These are phyloP conservation scores for Epizoanthus rinbou DNA, from an alignment of 92 coral and sea anemone species.

Conservation along the genomic window DNA sequence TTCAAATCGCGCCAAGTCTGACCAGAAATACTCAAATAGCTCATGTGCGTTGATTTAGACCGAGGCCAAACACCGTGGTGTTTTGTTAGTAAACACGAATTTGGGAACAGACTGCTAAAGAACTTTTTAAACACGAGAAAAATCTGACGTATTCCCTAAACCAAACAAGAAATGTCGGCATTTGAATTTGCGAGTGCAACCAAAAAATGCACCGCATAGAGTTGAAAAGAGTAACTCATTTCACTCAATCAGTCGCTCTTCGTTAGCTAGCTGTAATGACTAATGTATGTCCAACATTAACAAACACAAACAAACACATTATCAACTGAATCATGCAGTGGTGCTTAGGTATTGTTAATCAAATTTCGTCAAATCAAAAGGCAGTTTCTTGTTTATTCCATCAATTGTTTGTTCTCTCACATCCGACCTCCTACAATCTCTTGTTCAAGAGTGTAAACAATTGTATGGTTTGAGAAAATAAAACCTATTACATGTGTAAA, in stretches of 20 bases:
- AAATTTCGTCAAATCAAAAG: neutral
- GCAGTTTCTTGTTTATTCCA: neutral
- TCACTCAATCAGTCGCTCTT: neutral
- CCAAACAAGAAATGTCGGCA: neutral
- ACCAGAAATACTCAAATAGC: no score
- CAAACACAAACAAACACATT: neutral
- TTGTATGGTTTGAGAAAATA: no score
- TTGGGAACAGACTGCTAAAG: neutral
- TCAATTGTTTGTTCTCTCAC: neutral
- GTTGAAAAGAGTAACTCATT: neutral
- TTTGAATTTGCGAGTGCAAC: neutral
- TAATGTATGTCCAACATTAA: no score
- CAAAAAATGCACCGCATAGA: neutral
- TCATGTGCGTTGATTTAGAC: slow-evolving; percentile 12
- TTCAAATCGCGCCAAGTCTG: neutral
- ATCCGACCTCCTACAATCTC: no score
- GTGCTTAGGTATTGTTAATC: no score
- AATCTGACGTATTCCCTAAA: neutral
- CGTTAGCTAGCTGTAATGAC: no score
- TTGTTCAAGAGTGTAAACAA: no score
- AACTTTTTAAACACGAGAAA: slow-evolving; percentile 6
- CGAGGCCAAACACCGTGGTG: slow-evolving; percentile 8
- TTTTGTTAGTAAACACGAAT: slow-evolving; percentile 21
- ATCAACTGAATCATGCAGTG: neutral
- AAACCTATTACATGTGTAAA: no score